Conservation (phyloP, 1,140 invertebrate genomes). For the Tetraneura akinire region DNA sequence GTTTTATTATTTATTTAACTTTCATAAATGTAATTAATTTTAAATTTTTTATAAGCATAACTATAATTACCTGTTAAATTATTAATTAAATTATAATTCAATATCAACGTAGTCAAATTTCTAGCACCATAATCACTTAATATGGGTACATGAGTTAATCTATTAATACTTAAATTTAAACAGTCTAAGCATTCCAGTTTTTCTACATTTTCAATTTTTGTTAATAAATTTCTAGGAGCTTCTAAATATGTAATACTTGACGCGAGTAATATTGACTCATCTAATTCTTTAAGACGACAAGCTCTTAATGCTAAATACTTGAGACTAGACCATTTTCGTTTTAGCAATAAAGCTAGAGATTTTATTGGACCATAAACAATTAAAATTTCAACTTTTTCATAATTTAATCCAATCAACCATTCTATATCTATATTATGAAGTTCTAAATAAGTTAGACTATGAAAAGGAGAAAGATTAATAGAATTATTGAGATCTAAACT, state of each 20-base stretch:
- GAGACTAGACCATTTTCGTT: conserved; percentile 22
- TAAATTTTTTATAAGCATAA: conserved; percentile 23
- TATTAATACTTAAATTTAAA: conserved; percentile 46
- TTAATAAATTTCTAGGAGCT: conserved; percentile 27
- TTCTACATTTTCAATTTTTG: conserved; percentile 7
- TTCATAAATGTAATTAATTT: background rate
- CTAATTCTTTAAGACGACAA: background rate
- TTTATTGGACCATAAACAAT: conserved; percentile 23
- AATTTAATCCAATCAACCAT: conserved; percentile 34
- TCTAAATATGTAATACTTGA: conserved; percentile 30
- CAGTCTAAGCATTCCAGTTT: conserved; percentile 35
- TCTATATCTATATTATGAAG: conserved; percentile 30
- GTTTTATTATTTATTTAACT: background rate
- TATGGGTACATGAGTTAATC: conserved; percentile 58
- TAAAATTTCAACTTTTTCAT: conserved; percentile 22
- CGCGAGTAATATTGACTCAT: conserved; percentile 1
- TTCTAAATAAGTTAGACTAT: conserved; percentile 39
- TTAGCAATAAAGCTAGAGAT: conserved; percentile 18
- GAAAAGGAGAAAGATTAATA: conserved; percentile 33
- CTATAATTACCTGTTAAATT: conserved; percentile 59
- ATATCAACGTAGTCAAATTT: conserved; percentile 61
- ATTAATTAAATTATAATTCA: conserved; percentile 65
- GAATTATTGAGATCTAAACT: conserved; percentile 5
- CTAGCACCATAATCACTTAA: conserved; percentile 62
- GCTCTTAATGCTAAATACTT: conserved; percentile 26